Evolutionary conservation across 2,797 vertebrate species (phyloP).

Genomic region (Orientallactaga sibirica): DNA sequence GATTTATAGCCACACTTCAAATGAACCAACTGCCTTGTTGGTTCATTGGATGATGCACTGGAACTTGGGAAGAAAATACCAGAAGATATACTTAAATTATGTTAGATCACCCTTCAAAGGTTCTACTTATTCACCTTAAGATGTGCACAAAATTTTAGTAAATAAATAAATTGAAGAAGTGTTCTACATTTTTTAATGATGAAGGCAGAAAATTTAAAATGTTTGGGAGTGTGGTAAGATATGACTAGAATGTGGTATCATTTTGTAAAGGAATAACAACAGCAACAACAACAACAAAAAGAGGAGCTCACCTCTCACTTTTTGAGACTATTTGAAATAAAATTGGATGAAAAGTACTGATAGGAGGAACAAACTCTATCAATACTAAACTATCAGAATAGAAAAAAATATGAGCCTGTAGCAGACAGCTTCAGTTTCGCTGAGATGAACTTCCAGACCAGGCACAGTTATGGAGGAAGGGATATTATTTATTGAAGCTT

Average conservation of each 20-base stretch:
- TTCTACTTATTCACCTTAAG: neutral
- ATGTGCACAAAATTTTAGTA: neutral
- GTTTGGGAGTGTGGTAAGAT: neutral
- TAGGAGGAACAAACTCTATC: neutral
- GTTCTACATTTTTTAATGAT: neutral
- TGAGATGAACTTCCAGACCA: too few species aligned
- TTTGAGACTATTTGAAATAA: constrained; percentile 37
- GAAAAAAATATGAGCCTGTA: neutral
- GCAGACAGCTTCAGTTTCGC: too few species aligned
- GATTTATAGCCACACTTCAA: neutral
- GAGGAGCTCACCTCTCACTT: neutral
- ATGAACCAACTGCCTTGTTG: neutral
- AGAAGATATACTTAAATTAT: neutral
- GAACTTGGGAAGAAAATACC: neutral
- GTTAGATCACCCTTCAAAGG: neutral
- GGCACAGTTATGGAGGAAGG: too few species aligned
- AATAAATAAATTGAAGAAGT: neutral
- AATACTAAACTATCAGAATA: constrained; percentile 4
- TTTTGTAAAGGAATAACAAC: neutral
- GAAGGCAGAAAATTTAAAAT: neutral
- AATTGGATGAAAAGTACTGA: constrained; percentile 23
- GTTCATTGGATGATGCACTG: too few species aligned
- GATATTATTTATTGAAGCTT: too few species aligned
- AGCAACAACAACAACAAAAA: neutral
- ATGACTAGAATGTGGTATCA: neutral